These are phyloP conservation scores for Hippocampus mohnikei DNA, from an alignment of 2,113 vertebrate genomes.

Conservation along the genomic window DNA sequence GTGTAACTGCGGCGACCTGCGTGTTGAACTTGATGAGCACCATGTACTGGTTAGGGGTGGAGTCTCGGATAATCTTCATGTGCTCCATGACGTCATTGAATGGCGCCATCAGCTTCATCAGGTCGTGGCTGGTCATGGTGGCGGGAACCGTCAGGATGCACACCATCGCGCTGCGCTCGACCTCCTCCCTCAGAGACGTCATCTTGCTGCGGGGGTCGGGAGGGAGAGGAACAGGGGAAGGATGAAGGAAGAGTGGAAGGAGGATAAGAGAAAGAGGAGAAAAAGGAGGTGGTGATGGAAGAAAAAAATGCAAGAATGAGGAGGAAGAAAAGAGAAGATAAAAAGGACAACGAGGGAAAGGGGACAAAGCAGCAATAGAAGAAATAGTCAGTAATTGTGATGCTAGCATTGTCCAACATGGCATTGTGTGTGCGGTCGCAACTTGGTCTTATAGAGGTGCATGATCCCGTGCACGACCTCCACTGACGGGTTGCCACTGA, in stretches of 20 bases:
- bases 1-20: slow-evolving; percentile 74
- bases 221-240: not conserved
- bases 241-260: not conserved
- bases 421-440: slow-evolving; percentile 47
- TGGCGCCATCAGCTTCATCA: slow-evolving; percentile 97
- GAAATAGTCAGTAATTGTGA: not conserved
- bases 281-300: not conserved
- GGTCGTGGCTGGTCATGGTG: slow-evolving; percentile 96
- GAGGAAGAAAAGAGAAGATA: not conserved
- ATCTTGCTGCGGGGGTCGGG: slow-evolving; percentile 81
- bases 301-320: not conserved
- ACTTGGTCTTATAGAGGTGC: slow-evolving; percentile 99
- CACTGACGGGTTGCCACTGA: slow-evolving; percentile 94
- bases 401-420: too few relatives aligned
- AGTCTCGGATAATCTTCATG: slow-evolving; percentile 98
- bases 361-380: not conserved
- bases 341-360: not conserved
- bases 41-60: slow-evolving; percentile 98
- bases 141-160: slow-evolving; percentile 94
- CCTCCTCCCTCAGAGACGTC: slow-evolving; percentile 90
- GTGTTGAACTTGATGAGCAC: slow-evolving; percentile 91
- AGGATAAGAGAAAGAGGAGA: not conserved
- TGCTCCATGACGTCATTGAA: slow-evolving; percentile 96
- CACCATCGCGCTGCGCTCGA: slow-evolving; percentile 91
- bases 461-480: slow-evolving; percentile 98